phyloP scores from a whole-genome alignment of 35 echinoderm and acorn worm genomes.

The Amphiura filiformis region DNA sequence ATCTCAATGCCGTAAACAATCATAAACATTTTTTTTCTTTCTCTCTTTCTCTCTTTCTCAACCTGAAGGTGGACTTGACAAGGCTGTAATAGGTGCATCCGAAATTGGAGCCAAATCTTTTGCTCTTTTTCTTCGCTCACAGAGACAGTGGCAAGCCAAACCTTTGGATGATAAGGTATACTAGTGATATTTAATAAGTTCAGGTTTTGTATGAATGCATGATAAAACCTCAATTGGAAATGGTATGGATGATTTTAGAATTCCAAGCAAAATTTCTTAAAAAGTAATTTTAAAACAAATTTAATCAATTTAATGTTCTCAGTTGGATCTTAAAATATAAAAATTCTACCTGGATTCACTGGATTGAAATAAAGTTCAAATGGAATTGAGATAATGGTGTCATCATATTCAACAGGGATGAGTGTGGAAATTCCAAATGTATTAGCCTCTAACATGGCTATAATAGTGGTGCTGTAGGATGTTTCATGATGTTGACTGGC shows the following conservation, averaged over 20 bases:
- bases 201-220: no score
- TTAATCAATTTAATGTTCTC: not conserved
- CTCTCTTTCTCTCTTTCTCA: not conserved
- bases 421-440: no score
- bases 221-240: no score
- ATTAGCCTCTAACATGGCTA: no score
- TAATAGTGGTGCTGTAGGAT: no score
- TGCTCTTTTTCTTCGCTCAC: slow-evolving; percentile 81
- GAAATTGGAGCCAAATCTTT: slow-evolving; percentile 74
- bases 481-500: no score
- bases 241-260: not conserved
- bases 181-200: no score
- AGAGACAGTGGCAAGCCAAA: slow-evolving; percentile 87
- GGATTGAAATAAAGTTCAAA: no score
- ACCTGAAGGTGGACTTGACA: slow-evolving; percentile 63
- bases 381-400: no score
- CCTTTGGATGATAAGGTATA: slow-evolving; percentile 57
- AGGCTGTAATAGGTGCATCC: slow-evolving; percentile 68
- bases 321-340: not conserved
- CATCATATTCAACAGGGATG: no score
- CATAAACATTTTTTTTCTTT: not conserved
- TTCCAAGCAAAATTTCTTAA: not conserved
- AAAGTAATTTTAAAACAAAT: not conserved
- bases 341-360: no score
- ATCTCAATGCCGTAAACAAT: not conserved